These are phyloP conservation scores for Alexandromys fortis DNA, from an alignment of 2,113 vertebrate genomes.

Conservation along the genomic window DNA sequence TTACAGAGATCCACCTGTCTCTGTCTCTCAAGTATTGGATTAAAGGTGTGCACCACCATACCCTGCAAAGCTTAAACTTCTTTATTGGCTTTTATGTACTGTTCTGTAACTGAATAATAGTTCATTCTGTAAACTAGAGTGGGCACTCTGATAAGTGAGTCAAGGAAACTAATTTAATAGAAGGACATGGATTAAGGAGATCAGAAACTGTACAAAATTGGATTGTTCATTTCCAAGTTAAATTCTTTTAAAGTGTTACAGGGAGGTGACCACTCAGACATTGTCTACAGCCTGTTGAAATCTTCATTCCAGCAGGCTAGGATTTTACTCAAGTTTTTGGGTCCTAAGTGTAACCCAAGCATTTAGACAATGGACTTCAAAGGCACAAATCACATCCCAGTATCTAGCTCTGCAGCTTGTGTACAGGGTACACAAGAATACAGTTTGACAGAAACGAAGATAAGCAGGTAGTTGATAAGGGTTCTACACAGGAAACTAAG, in stretches of 20 bases:
- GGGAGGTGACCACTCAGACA: neutral
- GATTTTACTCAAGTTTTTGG: neutral
- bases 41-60: neutral
- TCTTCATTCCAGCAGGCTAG: neutral
- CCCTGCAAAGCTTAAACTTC: neutral
- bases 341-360: neutral
- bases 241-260: neutral
- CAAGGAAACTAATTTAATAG: neutral
- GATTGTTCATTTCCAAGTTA: no score
- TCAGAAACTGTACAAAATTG: neutral
- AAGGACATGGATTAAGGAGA: neutral
- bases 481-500: neutral
- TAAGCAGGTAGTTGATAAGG: neutral
- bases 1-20: neutral
- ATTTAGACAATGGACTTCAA: neutral
- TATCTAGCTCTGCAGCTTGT: neutral
- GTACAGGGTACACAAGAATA: neutral
- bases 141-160: neutral
- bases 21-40: neutral
- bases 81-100: neutral
- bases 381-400: neutral
- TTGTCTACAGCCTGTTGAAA: neutral
- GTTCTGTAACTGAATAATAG: neutral
- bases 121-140: neutral
- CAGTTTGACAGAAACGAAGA: neutral